Percentiles rank a stretch among this genome's conserved stretches.
phyloP scores from a whole-genome alignment of 2,113 vertebrate species.

The Tyto alba region DNA sequence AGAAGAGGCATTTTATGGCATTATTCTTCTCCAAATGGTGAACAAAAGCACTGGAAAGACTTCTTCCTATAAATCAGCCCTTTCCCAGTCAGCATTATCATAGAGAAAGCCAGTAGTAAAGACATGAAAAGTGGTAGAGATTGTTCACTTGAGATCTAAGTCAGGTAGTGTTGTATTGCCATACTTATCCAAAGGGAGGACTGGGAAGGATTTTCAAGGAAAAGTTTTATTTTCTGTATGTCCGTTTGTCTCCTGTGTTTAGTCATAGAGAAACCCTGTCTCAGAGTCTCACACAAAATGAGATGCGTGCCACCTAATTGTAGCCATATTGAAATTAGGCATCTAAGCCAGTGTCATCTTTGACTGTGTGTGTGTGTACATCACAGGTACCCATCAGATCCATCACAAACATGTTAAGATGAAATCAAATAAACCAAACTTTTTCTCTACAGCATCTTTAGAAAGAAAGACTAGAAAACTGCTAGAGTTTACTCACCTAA shows the following conservation, averaged over 20 bases:
- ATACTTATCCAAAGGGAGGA: neutral
- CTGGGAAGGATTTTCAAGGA: neutral
- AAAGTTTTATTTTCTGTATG: neutral
- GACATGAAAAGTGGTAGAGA: neutral
- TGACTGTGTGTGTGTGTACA: no score
- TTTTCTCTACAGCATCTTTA: neutral
- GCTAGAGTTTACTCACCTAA: neutral
- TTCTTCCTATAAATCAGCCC: neutral
- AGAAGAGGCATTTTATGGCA: neutral
- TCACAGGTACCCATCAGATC: neutral
- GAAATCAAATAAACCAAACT: neutral
- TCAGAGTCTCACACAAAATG: neutral
- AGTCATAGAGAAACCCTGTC: neutral
- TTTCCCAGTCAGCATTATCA: neutral
- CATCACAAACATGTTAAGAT: neutral
- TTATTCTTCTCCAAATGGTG: neutral
- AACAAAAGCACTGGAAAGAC: fast-evolving
- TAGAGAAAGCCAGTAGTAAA: neutral
- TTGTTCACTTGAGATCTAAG: neutral
- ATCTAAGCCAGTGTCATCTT: neutral
- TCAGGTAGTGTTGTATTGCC: neutral
- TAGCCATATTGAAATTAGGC: neutral
- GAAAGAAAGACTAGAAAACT: neutral
- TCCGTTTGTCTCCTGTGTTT: neutral
- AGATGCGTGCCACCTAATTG: neutral